A percentile compares a stretch with the other conserved stretches of the same genome.
These are phyloP conservation scores for Saccostrea glomerata DNA, from an alignment of 1,140 invertebrate species.

Conservation along the genomic window DNA sequence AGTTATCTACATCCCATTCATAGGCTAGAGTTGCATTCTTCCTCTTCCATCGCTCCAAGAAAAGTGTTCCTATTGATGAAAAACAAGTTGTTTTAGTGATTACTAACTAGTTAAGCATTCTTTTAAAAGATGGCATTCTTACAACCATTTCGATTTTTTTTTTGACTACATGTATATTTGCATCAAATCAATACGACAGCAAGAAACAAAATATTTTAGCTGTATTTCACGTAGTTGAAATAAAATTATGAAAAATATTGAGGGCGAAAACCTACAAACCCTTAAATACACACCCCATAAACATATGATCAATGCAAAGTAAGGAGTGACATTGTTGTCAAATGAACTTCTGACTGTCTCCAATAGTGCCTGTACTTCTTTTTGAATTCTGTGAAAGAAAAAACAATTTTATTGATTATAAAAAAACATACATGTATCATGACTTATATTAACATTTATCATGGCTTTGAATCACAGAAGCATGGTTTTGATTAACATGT, in stretches of 20 bases:
- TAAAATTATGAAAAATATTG: not conserved
- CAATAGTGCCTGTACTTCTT: conserved; percentile 60
- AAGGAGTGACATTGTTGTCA: conserved; percentile 78
- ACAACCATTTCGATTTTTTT: not conserved
- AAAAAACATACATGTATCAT: no score
- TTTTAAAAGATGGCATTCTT: no score
- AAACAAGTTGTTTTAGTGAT: not conserved
- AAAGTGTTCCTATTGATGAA: conserved; percentile 76
- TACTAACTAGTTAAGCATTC: no score
- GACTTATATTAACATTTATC: no score
- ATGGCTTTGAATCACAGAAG: no score
- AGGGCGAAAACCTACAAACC: not conserved
- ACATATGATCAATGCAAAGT: conserved; percentile 77
- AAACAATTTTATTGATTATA: not conserved
- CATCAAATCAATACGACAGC: no score
- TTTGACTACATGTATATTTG: not conserved
- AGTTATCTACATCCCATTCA: conserved; percentile 79
- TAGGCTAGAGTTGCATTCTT: conserved; percentile 76
- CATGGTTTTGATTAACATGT: no score
- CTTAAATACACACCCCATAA: conserved; percentile 74
- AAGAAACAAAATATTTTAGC: not conserved
- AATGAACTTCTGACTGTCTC: conserved; percentile 68
- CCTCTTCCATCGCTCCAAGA: conserved; percentile 79
- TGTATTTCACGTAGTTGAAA: no score
- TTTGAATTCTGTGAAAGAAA: conserved; percentile 54